Base-by-base conservation (phyloP, 2,797 vertebrate species). In the Schizopygopsis malacanthus region DNA sequence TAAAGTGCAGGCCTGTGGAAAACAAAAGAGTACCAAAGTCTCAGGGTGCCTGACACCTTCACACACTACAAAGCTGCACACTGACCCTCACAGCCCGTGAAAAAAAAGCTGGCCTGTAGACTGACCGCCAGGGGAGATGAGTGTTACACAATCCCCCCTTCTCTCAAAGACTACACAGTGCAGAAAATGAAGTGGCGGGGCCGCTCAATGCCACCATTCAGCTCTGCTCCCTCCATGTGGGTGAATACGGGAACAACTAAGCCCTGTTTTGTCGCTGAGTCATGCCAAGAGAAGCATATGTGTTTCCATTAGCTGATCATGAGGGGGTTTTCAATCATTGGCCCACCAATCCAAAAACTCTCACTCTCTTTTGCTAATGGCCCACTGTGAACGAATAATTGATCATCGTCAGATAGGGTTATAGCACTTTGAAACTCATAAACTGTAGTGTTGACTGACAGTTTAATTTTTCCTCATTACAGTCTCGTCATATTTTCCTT, bases 381-480 rank as follows among this genome's bases (percentile, higher is more conserved):
- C 37, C 69, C 69, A 47, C 69, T 61, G 83, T 10, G 63, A 56
- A 41, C 0, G 18, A 70, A 79, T 79, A 70, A 84, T 71, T 18
- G 25, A 85, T 85, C 41, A 20, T 79, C 83, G 45, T 22, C 65
- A 61, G 47, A 70, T 77, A 76, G 45, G 18, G 39, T 56, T 37
- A 54, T 78, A 43, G 63, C 75, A 70, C 16, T 67, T 65, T 54
- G 39, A 22, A 78, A 63, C 41, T 52, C 82, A 65, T 76, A 47
- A 73, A 79, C 76, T 28, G 37, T 0, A 72, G 70, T 52, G 71
- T 78, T 83, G 81, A 87, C 77, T 89, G 88, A 87, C 80, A 50
- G 77, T 85, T 82, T 77, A 63, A 83, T 89, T 87, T 85, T 84
- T 87, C 72, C 77, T 79, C 4, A 25, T 86, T 75, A 81, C 28